phyloP scores from a whole-genome alignment of 2,797 vertebrate species.

The Otolemur crassicaudatus region DNA sequence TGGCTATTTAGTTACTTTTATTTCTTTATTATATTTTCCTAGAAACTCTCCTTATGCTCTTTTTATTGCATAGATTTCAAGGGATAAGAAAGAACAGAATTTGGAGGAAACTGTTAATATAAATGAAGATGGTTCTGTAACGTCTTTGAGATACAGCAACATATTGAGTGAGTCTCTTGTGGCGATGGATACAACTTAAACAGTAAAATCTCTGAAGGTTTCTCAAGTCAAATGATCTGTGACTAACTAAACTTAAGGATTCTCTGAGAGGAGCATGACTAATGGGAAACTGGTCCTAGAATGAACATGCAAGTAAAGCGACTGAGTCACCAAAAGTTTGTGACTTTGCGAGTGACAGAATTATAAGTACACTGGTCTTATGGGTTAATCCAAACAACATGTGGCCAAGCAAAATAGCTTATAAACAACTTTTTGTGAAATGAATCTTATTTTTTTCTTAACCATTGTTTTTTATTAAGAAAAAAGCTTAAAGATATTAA shows the following conservation, averaged over 20 bases:
- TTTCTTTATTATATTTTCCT: background rate
- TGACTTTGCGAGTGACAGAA: background rate
- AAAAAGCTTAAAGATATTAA: background rate
- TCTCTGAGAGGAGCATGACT: background rate
- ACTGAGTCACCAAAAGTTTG: background rate
- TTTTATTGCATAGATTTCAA: background rate
- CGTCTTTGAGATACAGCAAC: background rate
- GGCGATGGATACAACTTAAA: background rate
- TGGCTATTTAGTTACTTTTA: background rate
- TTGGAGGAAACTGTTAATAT: background rate
- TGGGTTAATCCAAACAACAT: background rate
- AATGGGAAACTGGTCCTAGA: background rate
- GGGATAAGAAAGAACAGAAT: background rate
- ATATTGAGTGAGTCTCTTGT: background rate
- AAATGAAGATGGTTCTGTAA: background rate
- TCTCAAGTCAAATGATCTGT: background rate
- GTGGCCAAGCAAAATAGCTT: background rate
- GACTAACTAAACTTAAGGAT: background rate
- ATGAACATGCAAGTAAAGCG: background rate
- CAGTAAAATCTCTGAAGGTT: background rate
- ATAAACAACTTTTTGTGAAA: background rate
- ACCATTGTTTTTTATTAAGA: background rate
- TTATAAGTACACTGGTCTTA: background rate
- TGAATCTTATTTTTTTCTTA: background rate
- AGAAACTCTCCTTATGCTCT: background rate